phyloP scores from a whole-genome alignment of 2,113 vertebrate species.

The Pristiophorus japonicus region DNA sequence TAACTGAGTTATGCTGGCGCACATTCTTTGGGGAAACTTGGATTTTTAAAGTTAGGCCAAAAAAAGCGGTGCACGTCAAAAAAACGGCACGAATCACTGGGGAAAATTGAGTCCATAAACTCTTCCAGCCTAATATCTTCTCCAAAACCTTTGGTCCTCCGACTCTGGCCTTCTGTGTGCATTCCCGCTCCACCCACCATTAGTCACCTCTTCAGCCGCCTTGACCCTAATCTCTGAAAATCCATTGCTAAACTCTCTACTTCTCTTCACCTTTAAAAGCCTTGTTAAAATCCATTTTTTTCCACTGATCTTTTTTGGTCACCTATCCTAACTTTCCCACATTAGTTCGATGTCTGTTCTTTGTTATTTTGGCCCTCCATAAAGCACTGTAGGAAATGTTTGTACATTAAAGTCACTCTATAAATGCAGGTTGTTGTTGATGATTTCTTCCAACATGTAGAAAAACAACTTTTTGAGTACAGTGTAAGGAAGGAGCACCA shows the following conservation, averaged over 20 bases:
- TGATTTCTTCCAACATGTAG: slow-evolving; percentile 1
- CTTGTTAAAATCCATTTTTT: background rate
- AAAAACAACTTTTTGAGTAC: background rate
- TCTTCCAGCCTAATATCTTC: background rate
- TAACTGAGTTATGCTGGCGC: too few species aligned
- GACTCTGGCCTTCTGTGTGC: background rate
- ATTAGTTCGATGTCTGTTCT: background rate
- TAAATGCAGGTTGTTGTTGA: background rate
- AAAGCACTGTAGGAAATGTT: background rate
- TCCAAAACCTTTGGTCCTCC: background rate
- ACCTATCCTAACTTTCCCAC: background rate
- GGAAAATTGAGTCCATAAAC: too few species aligned
- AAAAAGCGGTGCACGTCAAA: too few species aligned
- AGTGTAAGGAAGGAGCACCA: background rate
- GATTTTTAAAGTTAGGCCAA: too few species aligned
- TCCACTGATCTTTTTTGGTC: background rate
- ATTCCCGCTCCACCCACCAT: background rate
- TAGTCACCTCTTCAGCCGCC: background rate
- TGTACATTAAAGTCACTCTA: background rate
- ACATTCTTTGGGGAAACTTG: too few species aligned
- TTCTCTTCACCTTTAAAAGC: background rate
- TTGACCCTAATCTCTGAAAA: background rate
- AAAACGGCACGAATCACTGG: too few species aligned
- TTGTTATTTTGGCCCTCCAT: background rate
- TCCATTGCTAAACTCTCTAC: background rate